Conservation (phyloP, 2,797 vertebrate genomes). For the Mormyrus proboscirostris region DNA sequence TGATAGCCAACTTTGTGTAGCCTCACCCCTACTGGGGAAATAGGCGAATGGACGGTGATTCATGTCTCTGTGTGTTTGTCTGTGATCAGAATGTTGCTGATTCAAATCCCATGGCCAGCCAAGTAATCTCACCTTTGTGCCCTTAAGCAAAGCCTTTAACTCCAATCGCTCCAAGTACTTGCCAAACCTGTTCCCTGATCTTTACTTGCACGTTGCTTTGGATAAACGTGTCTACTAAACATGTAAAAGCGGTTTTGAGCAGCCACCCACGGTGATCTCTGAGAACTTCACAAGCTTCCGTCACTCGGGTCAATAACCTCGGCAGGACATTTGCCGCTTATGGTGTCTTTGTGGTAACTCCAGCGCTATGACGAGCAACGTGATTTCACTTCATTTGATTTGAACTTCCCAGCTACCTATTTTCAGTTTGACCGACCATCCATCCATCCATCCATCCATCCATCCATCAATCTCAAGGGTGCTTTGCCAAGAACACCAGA, state of each 20-base stretch:
- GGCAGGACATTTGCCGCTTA: neutral
- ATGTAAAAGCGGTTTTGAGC: neutral
- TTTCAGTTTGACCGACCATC: neutral
- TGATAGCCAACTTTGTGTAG: neutral
- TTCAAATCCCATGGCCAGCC: neutral
- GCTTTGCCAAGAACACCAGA: neutral
- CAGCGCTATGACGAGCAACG: neutral
- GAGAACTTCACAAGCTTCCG: neutral
- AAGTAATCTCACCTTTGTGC: neutral
- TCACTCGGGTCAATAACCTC: neutral
- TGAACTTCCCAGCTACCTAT: neutral
- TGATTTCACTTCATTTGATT: neutral
- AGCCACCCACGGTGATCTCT: neutral
- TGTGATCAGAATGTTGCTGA: neutral
- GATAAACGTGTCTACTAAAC: neutral
- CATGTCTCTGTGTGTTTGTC: neutral
- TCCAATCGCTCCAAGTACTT: neutral
- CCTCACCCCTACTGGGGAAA: neutral
- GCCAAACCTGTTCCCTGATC: neutral
- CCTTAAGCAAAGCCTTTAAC: neutral
- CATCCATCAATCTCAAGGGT: neutral
- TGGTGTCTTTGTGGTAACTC: neutral
- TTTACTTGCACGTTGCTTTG: neutral
- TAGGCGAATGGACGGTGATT: neutral
- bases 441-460: too few relatives aligned